Evolutionary conservation across 1,140 invertebrate genomes (phyloP).

Genomic region (Lucilia sericata): DNA sequence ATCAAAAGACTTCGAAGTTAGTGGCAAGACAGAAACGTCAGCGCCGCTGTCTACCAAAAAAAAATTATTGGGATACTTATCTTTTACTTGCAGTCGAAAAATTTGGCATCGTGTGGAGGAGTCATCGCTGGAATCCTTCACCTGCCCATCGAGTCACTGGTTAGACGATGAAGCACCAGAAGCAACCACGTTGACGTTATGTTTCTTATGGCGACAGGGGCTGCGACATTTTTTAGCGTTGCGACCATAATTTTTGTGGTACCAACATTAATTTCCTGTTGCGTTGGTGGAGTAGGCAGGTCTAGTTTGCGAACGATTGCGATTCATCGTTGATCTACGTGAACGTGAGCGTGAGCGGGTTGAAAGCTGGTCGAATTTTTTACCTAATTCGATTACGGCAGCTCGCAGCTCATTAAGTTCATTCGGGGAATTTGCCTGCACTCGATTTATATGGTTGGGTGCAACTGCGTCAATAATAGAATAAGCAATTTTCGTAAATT

Average conservation of each 20-base stretch:
- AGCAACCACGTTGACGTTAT: background rate
- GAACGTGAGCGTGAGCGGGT: background rate
- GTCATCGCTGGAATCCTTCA: too few relatives aligned
- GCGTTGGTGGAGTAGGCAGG: background rate
- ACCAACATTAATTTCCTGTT: constrained; percentile 16
- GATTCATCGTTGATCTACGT: background rate
- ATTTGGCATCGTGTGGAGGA: too few relatives aligned
- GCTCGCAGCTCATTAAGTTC: background rate
- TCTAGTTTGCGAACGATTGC: background rate
- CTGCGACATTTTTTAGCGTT: constrained; percentile 34
- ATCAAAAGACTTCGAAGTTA: too few relatives aligned
- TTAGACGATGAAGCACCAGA: too few relatives aligned
- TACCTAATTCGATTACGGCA: constrained; percentile 1
- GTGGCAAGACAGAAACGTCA: too few relatives aligned
- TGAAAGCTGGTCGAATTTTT: background rate
- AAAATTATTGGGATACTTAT: too few relatives aligned
- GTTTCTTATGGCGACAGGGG: constrained; percentile 5
- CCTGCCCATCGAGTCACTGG: too few relatives aligned
- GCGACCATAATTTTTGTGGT: constrained; percentile 25
- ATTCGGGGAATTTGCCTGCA: background rate
- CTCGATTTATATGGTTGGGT: background rate
- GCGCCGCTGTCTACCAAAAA: too few relatives aligned
- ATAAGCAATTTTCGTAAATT: constrained; percentile 39
- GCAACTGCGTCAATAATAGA: constrained; percentile 29
- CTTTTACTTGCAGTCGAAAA: too few relatives aligned